These are phyloP conservation scores for Trissolcus basalis DNA, from an alignment of 1,140 invertebrate species.

Conservation along the genomic window DNA sequence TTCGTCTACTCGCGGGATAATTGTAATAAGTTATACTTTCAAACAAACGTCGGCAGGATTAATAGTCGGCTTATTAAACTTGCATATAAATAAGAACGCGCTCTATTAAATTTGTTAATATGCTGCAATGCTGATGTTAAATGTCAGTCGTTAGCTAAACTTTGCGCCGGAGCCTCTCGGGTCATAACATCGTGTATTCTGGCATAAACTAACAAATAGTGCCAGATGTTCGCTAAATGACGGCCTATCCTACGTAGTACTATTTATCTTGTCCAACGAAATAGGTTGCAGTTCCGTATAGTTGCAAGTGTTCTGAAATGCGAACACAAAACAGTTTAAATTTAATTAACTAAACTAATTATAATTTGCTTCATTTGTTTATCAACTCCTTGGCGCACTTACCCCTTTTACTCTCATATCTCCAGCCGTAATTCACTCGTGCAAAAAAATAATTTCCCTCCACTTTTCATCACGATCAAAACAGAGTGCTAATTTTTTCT, in stretches of 20 bases:
- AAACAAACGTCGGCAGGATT: slow-evolving; percentile 36
- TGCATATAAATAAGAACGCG: slow-evolving; percentile 47
- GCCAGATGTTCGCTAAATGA: slow-evolving; percentile 41
- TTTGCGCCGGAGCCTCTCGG: slow-evolving; percentile 37
- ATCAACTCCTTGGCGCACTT: background rate
- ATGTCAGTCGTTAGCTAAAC: slow-evolving; percentile 54
- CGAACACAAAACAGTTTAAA: slow-evolving; percentile 8
- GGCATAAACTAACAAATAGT: slow-evolving; percentile 46
- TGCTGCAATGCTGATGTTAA: slow-evolving; percentile 43
- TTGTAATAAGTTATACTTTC: slow-evolving; percentile 6
- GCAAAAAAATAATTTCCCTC: no score
- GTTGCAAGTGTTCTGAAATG: slow-evolving; percentile 4
- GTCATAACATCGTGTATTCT: slow-evolving; percentile 48
- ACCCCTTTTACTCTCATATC: background rate
- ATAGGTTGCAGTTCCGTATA: slow-evolving; percentile 20
- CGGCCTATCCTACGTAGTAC: slow-evolving; percentile 22
- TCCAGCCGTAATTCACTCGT: no score
- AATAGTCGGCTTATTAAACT: slow-evolving; percentile 39
- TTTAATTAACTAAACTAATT: background rate
- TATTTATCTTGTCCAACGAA: slow-evolving; percentile 30
- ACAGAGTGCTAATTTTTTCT: no score
- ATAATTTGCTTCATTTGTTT: background rate
- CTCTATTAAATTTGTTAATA: slow-evolving; percentile 56
- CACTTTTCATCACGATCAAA: no score
- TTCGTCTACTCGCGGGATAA: background rate